A percentile compares a stretch with the other conserved stretches of the same genome.
phyloP scores from a whole-genome alignment of 2,113 vertebrate genomes.

The Plecotus auritus region DNA sequence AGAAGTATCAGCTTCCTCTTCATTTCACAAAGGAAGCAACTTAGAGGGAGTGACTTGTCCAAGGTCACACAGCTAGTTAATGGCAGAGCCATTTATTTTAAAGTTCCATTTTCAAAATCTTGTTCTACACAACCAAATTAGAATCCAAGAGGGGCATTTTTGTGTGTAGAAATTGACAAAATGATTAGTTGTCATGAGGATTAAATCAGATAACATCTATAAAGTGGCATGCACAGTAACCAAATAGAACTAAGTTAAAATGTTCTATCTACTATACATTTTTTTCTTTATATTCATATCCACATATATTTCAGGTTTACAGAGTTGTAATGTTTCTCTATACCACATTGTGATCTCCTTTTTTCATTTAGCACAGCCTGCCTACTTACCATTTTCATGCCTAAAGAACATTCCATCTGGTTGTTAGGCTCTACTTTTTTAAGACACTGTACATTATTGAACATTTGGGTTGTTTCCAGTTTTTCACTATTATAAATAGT shows the following conservation, averaged over 20 bases:
- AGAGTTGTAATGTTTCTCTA: not conserved
- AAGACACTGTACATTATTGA: constrained; percentile 1
- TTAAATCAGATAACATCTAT: not conserved
- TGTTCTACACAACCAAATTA: not conserved
- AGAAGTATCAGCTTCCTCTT: not conserved
- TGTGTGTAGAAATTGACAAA: not conserved
- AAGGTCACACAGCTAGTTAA: not conserved
- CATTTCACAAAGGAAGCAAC: constrained; percentile 18
- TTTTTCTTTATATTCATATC: not conserved
- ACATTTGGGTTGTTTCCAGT: not conserved
- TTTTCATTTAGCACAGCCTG: constrained; percentile 2
- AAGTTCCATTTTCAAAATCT: constrained; percentile 8
- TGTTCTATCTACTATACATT: not conserved
- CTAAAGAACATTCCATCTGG: not conserved
- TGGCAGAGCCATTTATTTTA: not conserved
- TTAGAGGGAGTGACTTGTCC: not conserved
- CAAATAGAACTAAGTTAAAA: not conserved
- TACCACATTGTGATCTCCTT: not conserved
- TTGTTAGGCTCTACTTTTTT: not conserved
- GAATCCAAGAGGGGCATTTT: not conserved
- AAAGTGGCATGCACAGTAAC: not conserved
- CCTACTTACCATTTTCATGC: not conserved
- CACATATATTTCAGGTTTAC: constrained; percentile 1
- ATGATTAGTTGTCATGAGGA: not conserved
- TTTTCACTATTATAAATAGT: constrained; percentile 20